phyloP scores from a whole-genome alignment of 2,797 vertebrate genomes.

The Spea hammondii region DNA sequence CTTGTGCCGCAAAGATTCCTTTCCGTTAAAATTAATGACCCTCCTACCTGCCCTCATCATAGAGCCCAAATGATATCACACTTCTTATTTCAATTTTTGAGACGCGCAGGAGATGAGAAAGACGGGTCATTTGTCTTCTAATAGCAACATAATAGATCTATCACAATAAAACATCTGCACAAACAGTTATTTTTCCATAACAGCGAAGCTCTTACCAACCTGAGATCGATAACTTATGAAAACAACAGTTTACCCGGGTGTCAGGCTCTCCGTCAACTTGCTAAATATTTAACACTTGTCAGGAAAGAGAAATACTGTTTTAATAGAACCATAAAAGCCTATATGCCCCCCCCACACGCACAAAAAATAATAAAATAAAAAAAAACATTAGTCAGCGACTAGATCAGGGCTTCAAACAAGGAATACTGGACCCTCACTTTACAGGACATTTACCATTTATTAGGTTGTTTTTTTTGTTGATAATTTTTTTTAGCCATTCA shows the following conservation, averaged over 20 bases:
- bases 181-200: constrained; percentile 73
- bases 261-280: constrained; percentile 53
- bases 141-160: constrained; percentile 99
- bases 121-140: constrained; percentile 99
- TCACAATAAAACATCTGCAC: constrained; percentile 95
- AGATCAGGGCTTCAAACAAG: too few relatives aligned
- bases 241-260: constrained; percentile 57
- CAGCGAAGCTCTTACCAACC: constrained; percentile 62
- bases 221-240: constrained; percentile 73
- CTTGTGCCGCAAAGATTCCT: constrained; percentile 74
- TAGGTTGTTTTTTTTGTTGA: too few relatives aligned
- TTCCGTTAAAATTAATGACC: constrained; percentile 87
- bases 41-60: constrained; percentile 92
- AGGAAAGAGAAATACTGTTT: background rate
- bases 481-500: too few relatives aligned
- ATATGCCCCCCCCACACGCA: too few relatives aligned
- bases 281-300: constrained; percentile 32
- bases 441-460: too few relatives aligned
- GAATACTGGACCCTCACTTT: too few relatives aligned
- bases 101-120: constrained; percentile 81
- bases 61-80: constrained; percentile 79
- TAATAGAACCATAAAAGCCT: too few relatives aligned
- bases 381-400: too few relatives aligned
- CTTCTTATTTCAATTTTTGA: constrained; percentile 96
- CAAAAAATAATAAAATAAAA: too few relatives aligned